Conservation (phyloP, 2,888 invertebrate genomes). For the Loripinus fragilis region DNA sequence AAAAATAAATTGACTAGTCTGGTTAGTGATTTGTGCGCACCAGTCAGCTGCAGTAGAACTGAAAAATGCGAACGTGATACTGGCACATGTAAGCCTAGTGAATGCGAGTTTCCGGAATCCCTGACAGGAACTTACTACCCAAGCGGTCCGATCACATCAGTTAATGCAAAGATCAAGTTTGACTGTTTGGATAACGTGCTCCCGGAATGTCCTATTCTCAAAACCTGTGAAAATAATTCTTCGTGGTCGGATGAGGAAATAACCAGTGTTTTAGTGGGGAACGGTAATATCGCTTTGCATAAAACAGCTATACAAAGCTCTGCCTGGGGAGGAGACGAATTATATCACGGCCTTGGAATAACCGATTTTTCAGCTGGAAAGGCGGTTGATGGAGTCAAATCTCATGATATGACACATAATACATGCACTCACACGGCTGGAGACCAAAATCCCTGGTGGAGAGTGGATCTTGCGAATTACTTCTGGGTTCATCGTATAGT, state of each 20-base stretch:
- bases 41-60: neutral
- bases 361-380: neutral
- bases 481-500: neutral
- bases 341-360: neutral
- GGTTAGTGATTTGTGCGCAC: neutral
- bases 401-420: neutral
- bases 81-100: neutral
- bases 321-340: too few species aligned
- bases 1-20: neutral
- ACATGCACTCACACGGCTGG: neutral
- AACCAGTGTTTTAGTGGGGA: too few species aligned
- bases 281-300: neutral
- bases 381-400: neutral
- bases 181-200: neutral
- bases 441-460: neutral
- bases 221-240: neutral
- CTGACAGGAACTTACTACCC: neutral
- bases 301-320: neutral
- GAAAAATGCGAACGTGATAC: neutral
- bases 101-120: neutral
- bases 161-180: neutral
- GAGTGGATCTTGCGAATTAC: neutral
- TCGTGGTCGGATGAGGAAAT: neutral
- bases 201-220: neutral
- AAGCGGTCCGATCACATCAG: neutral